Percentiles rank a stretch among this genome's conserved stretches.
These are phyloP conservation scores for Clistopyga incitator DNA, from an alignment of 2,888 invertebrate genomes.

Conservation along the genomic window DNA sequence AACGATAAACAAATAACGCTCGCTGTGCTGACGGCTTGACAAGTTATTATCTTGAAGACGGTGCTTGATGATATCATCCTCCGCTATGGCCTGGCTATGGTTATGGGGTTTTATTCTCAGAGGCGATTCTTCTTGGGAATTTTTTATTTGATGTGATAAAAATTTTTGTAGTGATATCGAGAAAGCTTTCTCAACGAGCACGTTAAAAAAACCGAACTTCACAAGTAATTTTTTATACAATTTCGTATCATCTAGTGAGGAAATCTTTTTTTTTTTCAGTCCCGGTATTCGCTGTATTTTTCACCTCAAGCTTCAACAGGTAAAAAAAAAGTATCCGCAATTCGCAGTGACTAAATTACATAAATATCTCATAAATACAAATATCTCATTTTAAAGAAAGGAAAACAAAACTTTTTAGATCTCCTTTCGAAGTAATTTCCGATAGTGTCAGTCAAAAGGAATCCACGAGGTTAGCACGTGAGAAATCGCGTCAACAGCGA, in stretches of 20 bases:
- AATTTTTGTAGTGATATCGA: too few species aligned
- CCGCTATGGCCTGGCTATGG: not conserved
- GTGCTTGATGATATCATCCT: not conserved
- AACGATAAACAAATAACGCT: slow-evolving; percentile 45
- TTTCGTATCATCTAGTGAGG: too few species aligned
- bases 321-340: not conserved
- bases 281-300: too few species aligned
- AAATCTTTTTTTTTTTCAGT: too few species aligned
- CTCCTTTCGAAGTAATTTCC: not conserved
- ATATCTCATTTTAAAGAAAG: not conserved
- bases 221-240: too few species aligned
- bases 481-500: not conserved
- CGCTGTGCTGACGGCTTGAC: not conserved
- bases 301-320: not conserved
- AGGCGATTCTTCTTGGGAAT: not conserved
- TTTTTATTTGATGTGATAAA: not conserved
- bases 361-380: not conserved
- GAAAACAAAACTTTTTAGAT: not conserved
- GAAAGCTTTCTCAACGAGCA: too few species aligned
- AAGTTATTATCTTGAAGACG: not conserved
- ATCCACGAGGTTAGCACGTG: not conserved
- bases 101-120: not conserved
- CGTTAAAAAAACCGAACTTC: too few species aligned
- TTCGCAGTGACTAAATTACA: not conserved
- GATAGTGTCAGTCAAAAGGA: not conserved